Percentiles rank a stretch among this genome's conserved stretches.
Evolutionary conservation across 30 jellyfish, hydroid and myxozoan species (phyloP).

Genomic region (Cassiopea andromeda): DNA sequence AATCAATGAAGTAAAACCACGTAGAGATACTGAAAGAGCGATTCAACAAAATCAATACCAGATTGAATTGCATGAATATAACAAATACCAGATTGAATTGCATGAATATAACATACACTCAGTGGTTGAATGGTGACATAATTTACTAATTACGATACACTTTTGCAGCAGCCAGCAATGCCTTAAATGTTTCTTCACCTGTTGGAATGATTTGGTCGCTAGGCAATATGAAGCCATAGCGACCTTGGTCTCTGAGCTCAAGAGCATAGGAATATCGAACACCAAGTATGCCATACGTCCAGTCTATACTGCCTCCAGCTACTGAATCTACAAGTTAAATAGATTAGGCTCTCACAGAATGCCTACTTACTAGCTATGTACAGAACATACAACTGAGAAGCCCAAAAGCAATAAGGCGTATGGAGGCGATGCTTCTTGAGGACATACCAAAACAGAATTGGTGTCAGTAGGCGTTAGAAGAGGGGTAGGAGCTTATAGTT

Average conservation of each 20-base stretch:
- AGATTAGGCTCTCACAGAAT: background rate
- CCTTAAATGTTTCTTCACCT: constrained; percentile 88
- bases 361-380: background rate
- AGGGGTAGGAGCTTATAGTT: no score
- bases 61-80: no score
- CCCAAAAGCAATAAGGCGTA: no score
- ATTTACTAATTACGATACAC: constrained; percentile 36
- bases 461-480: no score
- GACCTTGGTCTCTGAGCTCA: constrained; percentile 87
- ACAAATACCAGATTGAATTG: no score
- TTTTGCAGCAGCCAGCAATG: constrained; percentile 74
- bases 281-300: constrained; percentile 93
- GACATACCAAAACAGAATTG: no score
- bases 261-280: constrained; percentile 90
- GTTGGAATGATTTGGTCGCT: constrained; percentile 80
- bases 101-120: background rate
- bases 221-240: constrained; percentile 86
- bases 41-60: no score
- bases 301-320: constrained; percentile 97
- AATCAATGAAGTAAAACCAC: no score
- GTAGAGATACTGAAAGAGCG: no score
- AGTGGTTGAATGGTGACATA: background rate
- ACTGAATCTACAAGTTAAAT: constrained; percentile 75
- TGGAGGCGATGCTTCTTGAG: no score
- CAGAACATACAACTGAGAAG: no score